phyloP scores from a whole-genome alignment of 2,888 invertebrate species.

The Chymomyza amoena region DNA sequence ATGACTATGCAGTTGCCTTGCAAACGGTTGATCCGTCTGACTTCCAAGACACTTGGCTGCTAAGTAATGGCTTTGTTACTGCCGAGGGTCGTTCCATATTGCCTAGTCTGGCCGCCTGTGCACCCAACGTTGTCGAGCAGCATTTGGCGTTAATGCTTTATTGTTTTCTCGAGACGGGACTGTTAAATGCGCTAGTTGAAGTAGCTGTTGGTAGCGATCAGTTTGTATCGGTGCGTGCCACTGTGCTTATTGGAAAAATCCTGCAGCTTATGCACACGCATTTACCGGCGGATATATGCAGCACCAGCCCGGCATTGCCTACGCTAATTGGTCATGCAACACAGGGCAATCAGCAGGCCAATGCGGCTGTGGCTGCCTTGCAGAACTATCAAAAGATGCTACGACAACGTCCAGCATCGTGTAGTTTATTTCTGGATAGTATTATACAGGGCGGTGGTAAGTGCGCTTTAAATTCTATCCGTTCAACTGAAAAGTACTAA shows the following conservation, averaged over 20 bases:
- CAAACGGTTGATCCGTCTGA: slow-evolving; percentile 93
- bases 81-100: slow-evolving; percentile 92
- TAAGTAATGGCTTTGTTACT: slow-evolving; percentile 96
- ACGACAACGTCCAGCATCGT: slow-evolving; percentile 88
- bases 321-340: slow-evolving; percentile 89
- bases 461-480: slow-evolving; percentile 9
- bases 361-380: slow-evolving; percentile 89
- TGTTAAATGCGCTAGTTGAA: slow-evolving; percentile 93
- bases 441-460: slow-evolving; percentile 82
- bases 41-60: slow-evolving; percentile 90
- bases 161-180: slow-evolving; percentile 91
- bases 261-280: slow-evolving; percentile 91
- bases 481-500: neutral
- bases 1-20: slow-evolving; percentile 92
- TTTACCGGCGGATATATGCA: slow-evolving; percentile 92
- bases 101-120: slow-evolving; percentile 90
- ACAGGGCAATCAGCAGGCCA: slow-evolving; percentile 88
- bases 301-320: slow-evolving; percentile 90
- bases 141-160: slow-evolving; percentile 93
- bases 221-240: slow-evolving; percentile 93
- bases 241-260: slow-evolving; percentile 92
- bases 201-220: slow-evolving; percentile 94
- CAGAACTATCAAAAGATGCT: slow-evolving; percentile 89
- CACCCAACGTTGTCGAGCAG: slow-evolving; percentile 94
- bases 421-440: slow-evolving; percentile 90